Evolutionary conservation across 2,888 invertebrate genomes (phyloP).

Genomic region (Panzeria rudis): DNA sequence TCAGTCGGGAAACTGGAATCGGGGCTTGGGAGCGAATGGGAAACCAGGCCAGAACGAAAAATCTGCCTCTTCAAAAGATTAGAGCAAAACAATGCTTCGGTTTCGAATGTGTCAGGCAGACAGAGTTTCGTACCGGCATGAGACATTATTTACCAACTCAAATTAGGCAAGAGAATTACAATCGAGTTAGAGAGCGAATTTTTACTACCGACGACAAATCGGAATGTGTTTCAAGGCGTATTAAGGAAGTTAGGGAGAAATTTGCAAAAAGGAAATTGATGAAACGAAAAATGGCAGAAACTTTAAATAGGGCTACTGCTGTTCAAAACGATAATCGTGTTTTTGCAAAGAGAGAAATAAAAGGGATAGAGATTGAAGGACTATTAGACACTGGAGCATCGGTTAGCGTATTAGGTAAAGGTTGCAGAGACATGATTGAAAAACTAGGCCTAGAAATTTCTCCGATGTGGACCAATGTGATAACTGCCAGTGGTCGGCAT

Average conservation of each 20-base stretch:
- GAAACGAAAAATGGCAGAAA: not conserved
- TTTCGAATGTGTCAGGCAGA: not conserved
- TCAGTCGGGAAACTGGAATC: not conserved
- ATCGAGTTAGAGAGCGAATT: too few relatives aligned
- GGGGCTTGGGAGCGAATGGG: not conserved
- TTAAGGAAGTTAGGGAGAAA: not conserved
- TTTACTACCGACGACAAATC: too few relatives aligned
- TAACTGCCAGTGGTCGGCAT: conserved; percentile 20
- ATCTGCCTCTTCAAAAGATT: not conserved
- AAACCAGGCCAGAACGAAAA: not conserved
- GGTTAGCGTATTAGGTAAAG: conserved; percentile 15
- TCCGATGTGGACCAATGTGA: conserved; percentile 9
- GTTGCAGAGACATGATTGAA: conserved; percentile 30
- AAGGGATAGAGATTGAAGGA: not conserved
- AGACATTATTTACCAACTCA: not conserved
- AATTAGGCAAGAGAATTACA: not conserved
- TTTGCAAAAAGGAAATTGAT: not conserved
- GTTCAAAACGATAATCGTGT: not conserved
- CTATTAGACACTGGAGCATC: conserved; percentile 35
- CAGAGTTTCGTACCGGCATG: not conserved
- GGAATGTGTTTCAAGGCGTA: too few relatives aligned
- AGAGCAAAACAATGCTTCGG: not conserved
- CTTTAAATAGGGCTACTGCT: not conserved
- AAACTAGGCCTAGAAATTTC: not conserved
- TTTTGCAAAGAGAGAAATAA: conserved; percentile 3